Evolutionary conservation across 1,140 invertebrate genomes (phyloP), one percentile per base, ranked within the genome.

Genomic region (Venustaconcha ellipsiformis): DNA sequence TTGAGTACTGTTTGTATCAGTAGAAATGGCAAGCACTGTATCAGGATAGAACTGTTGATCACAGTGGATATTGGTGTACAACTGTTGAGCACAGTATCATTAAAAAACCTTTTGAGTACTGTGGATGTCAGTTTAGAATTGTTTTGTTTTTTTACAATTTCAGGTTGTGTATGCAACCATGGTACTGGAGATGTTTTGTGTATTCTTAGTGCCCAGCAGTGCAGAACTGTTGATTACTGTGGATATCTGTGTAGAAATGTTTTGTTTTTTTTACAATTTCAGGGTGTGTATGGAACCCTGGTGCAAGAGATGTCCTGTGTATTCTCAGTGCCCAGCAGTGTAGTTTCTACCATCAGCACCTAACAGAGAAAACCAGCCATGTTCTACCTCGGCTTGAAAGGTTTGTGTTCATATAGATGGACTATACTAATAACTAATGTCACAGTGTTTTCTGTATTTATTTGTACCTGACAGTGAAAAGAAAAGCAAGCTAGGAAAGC

Each of bases 241-340:
- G 8, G 37, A 48, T 48, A 1, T 48, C 37, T 8, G 37, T 48
- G 26, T 37, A 63, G 48, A 55, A n/a, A 17, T 69, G n/a, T 55
- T 69, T 55, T 48, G 14, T 65, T 30, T 30, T 17, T 23, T 14
- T 72, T 26, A 30, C 23, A 23, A 23, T 72, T 75, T 37, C 77
- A 86, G 84, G 84, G 57, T 81, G 79, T 71, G 55, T 83, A 30
- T 86, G 84, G 84, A 82, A 83, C 62, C 84, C 84, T 37, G 26
- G 63, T 48, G 37, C 37, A 8, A 76, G 71, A 60, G 83, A 84
- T 65, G 71, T 86, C 23, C 71, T 86, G 57, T 86, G 83, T 74
- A 63, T 83, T 14, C 69, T 86, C 26, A 84, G 82, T 73, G 70
- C 73, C 14, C 77, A 83, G 14, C 84, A 86, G 71, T 78, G 78